Conservation (phyloP, 2,113 vertebrate genomes). For the Jaculus jaculus region DNA sequence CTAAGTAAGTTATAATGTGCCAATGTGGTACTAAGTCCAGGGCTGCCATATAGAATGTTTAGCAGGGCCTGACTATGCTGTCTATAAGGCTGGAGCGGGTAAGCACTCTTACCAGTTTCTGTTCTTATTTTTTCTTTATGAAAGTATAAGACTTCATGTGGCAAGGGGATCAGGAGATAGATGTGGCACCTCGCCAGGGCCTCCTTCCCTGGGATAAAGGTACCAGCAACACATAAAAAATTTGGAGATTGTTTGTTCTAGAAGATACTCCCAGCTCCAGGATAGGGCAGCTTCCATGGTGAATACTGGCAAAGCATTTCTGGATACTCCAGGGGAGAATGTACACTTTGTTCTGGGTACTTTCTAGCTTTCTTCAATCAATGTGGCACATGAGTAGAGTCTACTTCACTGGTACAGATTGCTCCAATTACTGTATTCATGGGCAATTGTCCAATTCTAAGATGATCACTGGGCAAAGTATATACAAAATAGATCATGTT, state of each 20-base stretch:
- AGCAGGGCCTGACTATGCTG: too few relatives aligned
- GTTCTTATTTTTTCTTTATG: background rate
- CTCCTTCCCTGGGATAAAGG: background rate
- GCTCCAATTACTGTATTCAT: background rate
- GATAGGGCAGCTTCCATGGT: accelerated
- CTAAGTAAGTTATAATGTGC: background rate
- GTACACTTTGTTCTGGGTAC: background rate
- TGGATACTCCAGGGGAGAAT: background rate
- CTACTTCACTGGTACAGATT: background rate
- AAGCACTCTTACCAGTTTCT: background rate
- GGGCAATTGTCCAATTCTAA: background rate
- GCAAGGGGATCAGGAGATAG: background rate
- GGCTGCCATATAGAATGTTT: accelerated
- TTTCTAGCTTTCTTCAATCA: background rate
- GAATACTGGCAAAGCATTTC: background rate
- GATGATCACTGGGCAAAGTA: accelerated
- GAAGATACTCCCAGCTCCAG: too few relatives aligned
- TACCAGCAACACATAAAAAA: accelerated
- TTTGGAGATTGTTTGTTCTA: background rate
- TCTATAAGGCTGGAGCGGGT: accelerated
- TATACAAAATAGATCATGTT: accelerated
- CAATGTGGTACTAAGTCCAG: background rate
- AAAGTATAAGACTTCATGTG: background rate
- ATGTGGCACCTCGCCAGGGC: background rate
- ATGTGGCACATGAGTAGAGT: background rate